These are phyloP conservation scores for Psittacara wagleri DNA, from an alignment of 2,113 vertebrate species.

Conservation along the genomic window DNA sequence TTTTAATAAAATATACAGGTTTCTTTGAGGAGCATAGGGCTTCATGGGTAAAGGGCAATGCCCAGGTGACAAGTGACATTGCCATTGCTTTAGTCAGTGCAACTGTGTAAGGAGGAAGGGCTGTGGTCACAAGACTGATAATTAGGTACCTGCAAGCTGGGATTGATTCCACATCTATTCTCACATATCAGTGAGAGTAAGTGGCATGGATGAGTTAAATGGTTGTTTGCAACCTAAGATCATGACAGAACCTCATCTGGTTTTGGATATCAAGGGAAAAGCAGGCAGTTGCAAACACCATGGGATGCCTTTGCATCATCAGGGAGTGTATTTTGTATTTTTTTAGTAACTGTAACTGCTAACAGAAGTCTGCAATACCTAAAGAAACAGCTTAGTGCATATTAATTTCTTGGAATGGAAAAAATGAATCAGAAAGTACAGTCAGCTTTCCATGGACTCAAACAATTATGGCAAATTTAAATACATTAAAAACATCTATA, in stretches of 20 bases:
- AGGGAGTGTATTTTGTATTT: not conserved
- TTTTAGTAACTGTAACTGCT: not conserved
- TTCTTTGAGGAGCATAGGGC: not conserved
- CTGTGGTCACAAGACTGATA: accelerated
- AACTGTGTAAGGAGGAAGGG: not conserved
- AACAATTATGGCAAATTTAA: not conserved
- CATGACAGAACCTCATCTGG: accelerated
- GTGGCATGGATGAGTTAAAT: not conserved
- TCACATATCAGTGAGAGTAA: not conserved
- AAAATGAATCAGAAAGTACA: not conserved
- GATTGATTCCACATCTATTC: not conserved
- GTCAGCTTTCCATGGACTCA: not conserved
- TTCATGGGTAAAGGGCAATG: not conserved
- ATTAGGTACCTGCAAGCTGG: not conserved
- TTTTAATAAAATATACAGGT: not conserved
- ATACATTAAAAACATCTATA: not conserved
- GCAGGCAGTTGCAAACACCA: not conserved
- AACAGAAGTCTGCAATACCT: not conserved
- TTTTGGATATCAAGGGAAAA: not conserved
- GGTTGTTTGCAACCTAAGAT: not conserved
- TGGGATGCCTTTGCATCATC: not conserved
- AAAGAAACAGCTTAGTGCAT: not conserved
- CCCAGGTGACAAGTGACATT: not conserved
- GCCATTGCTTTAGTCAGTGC: not conserved
- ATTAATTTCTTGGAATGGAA: not conserved